Evolutionary conservation across 2,888 invertebrate species (phyloP), one percentile per base, ranked within the genome.

Genomic region (Tolmerus cingulatus): DNA sequence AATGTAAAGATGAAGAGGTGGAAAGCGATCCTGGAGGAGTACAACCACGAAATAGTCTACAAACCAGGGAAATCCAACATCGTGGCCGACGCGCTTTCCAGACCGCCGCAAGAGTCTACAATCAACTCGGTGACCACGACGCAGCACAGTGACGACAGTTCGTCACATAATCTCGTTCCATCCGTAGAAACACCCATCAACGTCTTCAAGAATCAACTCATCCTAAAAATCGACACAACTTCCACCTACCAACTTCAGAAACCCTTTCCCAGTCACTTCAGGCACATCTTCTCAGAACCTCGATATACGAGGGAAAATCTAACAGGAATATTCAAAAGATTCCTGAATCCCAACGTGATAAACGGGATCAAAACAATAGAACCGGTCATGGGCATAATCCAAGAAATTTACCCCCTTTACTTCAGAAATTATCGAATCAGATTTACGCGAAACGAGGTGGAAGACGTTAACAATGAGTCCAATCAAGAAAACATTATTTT

Each of bases 21-120:
- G 89, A 89, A 40, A 74, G n/a, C 87, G 2, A 87, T 86, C 3
- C 40, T 89, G 8, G 88, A 88, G 34, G 89, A 88, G 27, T 88
- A 88, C 23, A 88, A 88, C 23, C 82, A 88, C 16, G 86, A 87
- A 79, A 16, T 87, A 3, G 77, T 82, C 16, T 88, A 88, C 12
- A 88, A 84, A 84, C 87, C 88, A 7, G 87, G 87, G 0, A 88
- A 86, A 27, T 30, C 86, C 1, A 89, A 89, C 14, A 78, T 87
- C 16, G 43, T 46, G 4, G 43, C 43, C 16, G 43, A 46, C 4
- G 43, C 43, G 4, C 43, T 46, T 4, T 46, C 43, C 4, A 46
- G 43, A 46, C 43, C 43, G 4, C 43, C 43, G 43, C 43, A 46
- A 16, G 16, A 3, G 4, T 2, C 43, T 14, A 46, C 43, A 4